phyloP scores from a whole-genome alignment of 2,113 vertebrate species.

The Sitta europaea region DNA sequence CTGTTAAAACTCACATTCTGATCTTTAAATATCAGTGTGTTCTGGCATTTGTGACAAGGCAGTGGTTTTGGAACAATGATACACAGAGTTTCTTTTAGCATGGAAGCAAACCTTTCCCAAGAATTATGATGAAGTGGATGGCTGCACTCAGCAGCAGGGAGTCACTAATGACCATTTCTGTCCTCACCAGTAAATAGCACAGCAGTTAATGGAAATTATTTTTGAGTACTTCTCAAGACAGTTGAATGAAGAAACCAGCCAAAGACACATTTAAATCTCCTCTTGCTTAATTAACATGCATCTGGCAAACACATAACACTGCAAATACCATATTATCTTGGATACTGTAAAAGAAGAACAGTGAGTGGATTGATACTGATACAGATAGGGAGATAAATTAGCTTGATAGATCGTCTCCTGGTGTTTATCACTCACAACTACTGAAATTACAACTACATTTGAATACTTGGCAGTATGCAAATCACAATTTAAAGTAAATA shows the following conservation, averaged over 20 bases:
- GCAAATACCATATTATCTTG: neutral
- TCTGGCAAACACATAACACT: neutral
- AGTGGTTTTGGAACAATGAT: neutral
- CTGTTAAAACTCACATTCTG: neutral
- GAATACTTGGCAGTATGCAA: neutral
- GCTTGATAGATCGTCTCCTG: neutral
- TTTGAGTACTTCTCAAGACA: slow-evolving; percentile 3
- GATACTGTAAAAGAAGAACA: neutral
- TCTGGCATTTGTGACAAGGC: neutral
- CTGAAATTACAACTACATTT: neutral
- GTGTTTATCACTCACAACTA: neutral
- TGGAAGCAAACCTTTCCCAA: neutral
- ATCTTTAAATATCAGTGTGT: neutral
- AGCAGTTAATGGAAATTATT: slow-evolving; percentile 30
- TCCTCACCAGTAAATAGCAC: slow-evolving; percentile 18
- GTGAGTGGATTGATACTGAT: slow-evolving; percentile 3
- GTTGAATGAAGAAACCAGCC: neutral
- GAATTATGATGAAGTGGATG: neutral
- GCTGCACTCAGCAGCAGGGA: neutral
- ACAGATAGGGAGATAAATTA: slow-evolving; percentile 37
- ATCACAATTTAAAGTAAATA: slow-evolving; percentile 4
- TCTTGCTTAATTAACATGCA: slow-evolving; percentile 25
- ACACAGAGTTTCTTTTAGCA: neutral
- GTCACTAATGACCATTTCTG: slow-evolving; percentile 20
- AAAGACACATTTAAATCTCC: neutral